Percentiles rank a stretch among this genome's conserved stretches.
Conservation (phyloP, 64 coral and sea anemone species). For the Actinia equina region DNA sequence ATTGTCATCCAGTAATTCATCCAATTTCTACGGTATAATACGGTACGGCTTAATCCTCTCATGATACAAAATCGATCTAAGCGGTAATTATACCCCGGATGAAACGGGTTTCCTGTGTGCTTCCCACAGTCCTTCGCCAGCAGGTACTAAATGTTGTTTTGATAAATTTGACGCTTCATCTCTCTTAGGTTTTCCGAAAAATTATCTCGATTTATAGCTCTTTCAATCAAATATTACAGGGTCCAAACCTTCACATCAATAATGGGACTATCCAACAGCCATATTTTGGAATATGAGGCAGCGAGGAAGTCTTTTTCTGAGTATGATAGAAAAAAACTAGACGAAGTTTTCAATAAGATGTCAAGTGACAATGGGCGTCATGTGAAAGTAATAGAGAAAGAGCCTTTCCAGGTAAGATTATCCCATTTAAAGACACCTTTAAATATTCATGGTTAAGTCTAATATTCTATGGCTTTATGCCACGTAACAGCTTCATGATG, state of each 20-base stretch:
- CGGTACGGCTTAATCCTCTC: no score
- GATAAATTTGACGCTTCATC: background rate
- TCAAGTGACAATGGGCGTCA: slow-evolving; percentile 32
- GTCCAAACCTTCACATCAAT: background rate
- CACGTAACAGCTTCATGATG: background rate
- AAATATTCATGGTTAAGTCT: background rate
- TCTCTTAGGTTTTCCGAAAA: background rate
- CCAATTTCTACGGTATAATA: no score
- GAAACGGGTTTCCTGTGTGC: background rate
- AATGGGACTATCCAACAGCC: slow-evolving; percentile 40
- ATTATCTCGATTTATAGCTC: background rate
- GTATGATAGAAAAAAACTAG: slow-evolving; percentile 31
- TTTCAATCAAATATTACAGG: background rate
- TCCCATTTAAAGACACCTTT: background rate
- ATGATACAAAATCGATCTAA: no score
- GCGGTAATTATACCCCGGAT: background rate
- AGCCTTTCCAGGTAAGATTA: slow-evolving; percentile 34
- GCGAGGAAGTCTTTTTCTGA: slow-evolving; percentile 48
- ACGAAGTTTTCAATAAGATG: slow-evolving; percentile 25
- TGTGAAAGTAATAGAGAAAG: slow-evolving; percentile 11
- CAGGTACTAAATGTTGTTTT: slow-evolving; percentile 4
- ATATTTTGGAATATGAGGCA: slow-evolving; percentile 50
- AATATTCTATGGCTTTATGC: background rate
- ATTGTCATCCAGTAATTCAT: no score
- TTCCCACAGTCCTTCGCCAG: slow-evolving; percentile 4